Percentiles rank a stretch among this genome's conserved stretches.
phyloP scores from a whole-genome alignment of 2,797 vertebrate species.

The Chlorospingus flavigularis region DNA sequence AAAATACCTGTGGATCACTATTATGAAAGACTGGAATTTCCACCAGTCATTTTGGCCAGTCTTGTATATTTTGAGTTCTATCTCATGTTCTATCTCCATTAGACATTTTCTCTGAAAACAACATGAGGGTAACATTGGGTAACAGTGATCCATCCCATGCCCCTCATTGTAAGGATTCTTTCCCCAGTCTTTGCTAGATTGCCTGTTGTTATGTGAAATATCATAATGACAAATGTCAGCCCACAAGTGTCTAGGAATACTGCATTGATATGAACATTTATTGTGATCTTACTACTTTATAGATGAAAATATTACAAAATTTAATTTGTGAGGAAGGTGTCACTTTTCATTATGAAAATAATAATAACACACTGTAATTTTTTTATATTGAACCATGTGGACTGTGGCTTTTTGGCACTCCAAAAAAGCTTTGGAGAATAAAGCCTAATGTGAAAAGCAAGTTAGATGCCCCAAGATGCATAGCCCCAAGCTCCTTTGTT shows the following conservation, averaged over 20 bases:
- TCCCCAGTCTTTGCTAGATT: not conserved
- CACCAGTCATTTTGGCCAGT: not conserved
- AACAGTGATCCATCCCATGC: not conserved
- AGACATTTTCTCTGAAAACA: not conserved
- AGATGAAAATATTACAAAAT: not conserved
- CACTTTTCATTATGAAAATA: not conserved
- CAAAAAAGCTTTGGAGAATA: not conserved
- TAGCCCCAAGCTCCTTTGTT: not conserved
- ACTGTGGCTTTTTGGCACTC: not conserved
- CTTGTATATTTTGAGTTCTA: not conserved
- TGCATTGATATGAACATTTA: not conserved
- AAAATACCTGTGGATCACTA: not conserved
- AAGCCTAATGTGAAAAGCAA: not conserved
- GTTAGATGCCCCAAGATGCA: not conserved
- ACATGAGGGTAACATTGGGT: not conserved
- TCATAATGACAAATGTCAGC: not conserved
- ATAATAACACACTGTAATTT: not conserved
- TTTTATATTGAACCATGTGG: not conserved
- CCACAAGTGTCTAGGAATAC: not conserved
- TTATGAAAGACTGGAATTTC: not conserved
- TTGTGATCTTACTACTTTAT: not conserved
- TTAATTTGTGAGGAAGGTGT: not conserved
- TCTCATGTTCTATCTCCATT: not conserved
- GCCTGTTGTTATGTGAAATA: not conserved
- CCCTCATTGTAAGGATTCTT: not conserved